A percentile compares a stretch with the other conserved stretches of the same genome.
Evolutionary conservation across 2,888 invertebrate genomes (phyloP).

Genomic region (Phalera bucephala): DNA sequence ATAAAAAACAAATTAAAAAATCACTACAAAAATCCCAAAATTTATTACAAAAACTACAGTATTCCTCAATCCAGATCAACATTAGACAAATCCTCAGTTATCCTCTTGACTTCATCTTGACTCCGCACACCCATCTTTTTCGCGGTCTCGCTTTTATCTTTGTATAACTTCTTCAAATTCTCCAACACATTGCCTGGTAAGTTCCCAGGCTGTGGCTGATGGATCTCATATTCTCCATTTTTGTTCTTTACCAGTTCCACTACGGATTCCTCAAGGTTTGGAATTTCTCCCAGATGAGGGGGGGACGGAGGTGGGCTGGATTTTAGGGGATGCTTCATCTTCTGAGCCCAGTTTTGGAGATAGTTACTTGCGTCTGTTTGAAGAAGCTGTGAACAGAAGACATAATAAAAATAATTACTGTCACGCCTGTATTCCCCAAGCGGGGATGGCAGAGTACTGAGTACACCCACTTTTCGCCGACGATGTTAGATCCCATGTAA

Average conservation of each 20-base stretch:
- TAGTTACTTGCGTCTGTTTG: slow-evolving; percentile 79
- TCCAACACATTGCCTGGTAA: slow-evolving; percentile 62
- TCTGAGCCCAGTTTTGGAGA: slow-evolving; percentile 84
- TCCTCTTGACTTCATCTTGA: slow-evolving; percentile 68
- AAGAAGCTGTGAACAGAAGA: slow-evolving; percentile 51
- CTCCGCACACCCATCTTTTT: slow-evolving; percentile 38
- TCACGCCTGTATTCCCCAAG: too few relatives aligned
- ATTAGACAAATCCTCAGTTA: slow-evolving; percentile 83
- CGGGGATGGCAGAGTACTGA: too few relatives aligned
- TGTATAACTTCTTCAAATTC: slow-evolving; percentile 55
- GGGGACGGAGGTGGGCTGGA: slow-evolving; percentile 18
- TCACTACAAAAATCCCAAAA: slow-evolving; percentile 10
- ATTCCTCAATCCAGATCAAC: slow-evolving; percentile 79
- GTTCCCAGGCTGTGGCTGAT: slow-evolving; percentile 65
- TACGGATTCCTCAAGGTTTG: slow-evolving; percentile 67
- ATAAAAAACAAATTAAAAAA: too few relatives aligned
- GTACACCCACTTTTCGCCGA: too few relatives aligned
- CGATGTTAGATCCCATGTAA: too few relatives aligned
- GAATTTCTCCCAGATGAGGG: slow-evolving; percentile 49
- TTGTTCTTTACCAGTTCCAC: slow-evolving; percentile 67
- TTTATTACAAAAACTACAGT: slow-evolving; percentile 27
- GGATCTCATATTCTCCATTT: slow-evolving; percentile 69
- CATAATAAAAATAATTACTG: too few relatives aligned
- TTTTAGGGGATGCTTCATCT: slow-evolving; percentile 64
- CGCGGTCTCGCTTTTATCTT: slow-evolving; percentile 58